These are phyloP conservation scores for Ridgeia piscesae DNA, from an alignment of 1,140 invertebrate genomes.

Conservation along the genomic window DNA sequence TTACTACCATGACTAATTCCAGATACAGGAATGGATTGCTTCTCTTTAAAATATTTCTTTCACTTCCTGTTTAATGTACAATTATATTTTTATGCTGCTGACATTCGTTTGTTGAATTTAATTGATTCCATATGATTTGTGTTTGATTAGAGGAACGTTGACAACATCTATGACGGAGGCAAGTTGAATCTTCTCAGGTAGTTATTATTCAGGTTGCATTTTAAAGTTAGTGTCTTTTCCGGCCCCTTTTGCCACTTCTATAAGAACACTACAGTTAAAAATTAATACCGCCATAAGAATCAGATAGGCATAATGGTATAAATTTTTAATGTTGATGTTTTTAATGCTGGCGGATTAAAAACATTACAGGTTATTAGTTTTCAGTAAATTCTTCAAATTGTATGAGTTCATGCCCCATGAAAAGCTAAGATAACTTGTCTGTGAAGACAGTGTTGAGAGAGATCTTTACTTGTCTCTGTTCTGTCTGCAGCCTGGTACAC, in stretches of 20 bases:
- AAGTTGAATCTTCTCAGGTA: constrained; percentile 16
- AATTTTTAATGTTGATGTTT: background rate
- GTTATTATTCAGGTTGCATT: background rate
- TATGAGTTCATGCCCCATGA: background rate
- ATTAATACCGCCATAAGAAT: background rate
- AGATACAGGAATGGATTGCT: too few relatives aligned
- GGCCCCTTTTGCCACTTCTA: background rate
- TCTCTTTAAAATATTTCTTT: too few relatives aligned
- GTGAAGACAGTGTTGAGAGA: background rate
- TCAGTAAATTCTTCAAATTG: background rate
- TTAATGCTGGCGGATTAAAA: background rate
- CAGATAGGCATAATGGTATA: background rate
- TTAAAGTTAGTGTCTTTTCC: background rate
- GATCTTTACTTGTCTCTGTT: background rate
- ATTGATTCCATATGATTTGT: background rate
- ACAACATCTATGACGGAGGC: constrained; percentile 11
- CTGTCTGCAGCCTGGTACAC: background rate
- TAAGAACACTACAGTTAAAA: background rate
- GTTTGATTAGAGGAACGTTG: background rate
- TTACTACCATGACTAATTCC: too few relatives aligned
- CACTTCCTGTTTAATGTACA: too few relatives aligned
- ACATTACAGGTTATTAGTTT: background rate
- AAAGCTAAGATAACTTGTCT: background rate
- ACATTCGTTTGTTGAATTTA: background rate
- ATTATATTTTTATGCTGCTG: background rate